Evolutionary conservation across 2,888 invertebrate genomes (phyloP), one percentile per base, ranked within the genome.

Genomic region (Linnaemya vulpina): DNA sequence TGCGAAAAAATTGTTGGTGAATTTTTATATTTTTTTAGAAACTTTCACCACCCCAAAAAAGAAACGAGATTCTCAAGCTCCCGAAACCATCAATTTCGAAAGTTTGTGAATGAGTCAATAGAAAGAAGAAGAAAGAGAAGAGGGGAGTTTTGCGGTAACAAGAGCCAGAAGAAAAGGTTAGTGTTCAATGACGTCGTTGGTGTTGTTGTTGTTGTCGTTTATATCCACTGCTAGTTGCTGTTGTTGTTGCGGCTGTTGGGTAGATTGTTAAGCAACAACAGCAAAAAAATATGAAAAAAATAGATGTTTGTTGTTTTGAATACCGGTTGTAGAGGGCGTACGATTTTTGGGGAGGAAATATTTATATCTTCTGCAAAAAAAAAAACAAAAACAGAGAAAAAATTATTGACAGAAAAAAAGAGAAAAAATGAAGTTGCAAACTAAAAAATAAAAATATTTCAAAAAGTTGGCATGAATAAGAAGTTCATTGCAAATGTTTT

Each of bases 1-100:
- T 85, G 82, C 75, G 85, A 85, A 85, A 85, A 85, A 85, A 85
- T 82, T 82, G 82, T 85, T 81, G 70, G 65, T 77, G 63, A 78
- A 81, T 40, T 74, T 78, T 84, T 76, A 65, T 71, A 7, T 7
- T 38, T 80, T 81, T 85, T 85, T 84, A 81, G 81, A 81, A 81
- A 85, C 55, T 77, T 80, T 65, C 60, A 8, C 70, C 74, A 70
- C 62, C 74, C 77, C 62, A 68, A 81, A 67, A 46, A 17, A 30
- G n/a, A 53, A 65, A 60, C 22, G 35, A 70, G 53, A 38, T 70
- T 55, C 71, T 63, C 13, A 20, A 49, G 13, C 62, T 53, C 20
- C 20, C 10, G 46, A 43, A 5, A 8, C 35, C 17, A 25, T 10
- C 13, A 17, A 22, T 8, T 35, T 8, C 17, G 25, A 30, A 53